phyloP scores from a whole-genome alignment of 2,797 vertebrate genomes.

The Rhynchonycteris naso region DNA sequence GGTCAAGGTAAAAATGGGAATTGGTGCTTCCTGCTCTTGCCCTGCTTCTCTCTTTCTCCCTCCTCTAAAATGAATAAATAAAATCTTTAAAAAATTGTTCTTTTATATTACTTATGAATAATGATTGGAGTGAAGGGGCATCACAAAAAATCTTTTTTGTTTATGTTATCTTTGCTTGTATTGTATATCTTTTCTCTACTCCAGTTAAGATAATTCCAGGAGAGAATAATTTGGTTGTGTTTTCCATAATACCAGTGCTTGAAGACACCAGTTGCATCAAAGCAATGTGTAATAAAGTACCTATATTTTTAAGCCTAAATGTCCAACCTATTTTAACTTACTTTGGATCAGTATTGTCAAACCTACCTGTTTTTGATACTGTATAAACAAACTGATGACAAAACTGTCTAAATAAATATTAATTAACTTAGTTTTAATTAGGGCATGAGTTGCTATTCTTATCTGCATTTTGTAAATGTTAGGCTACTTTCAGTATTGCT shows the following conservation, averaged over 20 bases:
- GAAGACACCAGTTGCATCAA: neutral
- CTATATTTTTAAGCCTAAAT: neutral
- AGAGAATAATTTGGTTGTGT: constrained; percentile 7
- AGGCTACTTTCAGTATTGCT: neutral
- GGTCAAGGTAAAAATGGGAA: too few relatives aligned
- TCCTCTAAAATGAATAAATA: too few relatives aligned
- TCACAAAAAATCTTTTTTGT: neutral
- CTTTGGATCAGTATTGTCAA: neutral
- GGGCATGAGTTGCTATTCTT: neutral
- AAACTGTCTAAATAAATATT: constrained; percentile 46
- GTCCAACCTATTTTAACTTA: constrained; percentile 3
- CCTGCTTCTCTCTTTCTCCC: too few relatives aligned
- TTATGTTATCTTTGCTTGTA: neutral
- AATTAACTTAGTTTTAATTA: constrained; percentile 7
- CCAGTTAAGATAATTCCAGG: neutral
- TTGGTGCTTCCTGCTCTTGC: too few relatives aligned
- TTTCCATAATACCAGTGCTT: neutral
- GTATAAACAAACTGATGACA: neutral
- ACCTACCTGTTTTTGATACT: neutral
- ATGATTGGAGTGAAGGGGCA: neutral
- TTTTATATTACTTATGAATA: neutral
- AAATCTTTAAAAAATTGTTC: too few relatives aligned
- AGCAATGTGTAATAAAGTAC: neutral
- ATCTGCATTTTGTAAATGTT: neutral
- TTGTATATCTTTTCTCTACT: neutral